Percentiles rank a stretch among this genome's conserved stretches.
Evolutionary conservation across 2,113 vertebrate species (phyloP).

Genomic region (Choloepus hoffmanni): DNA sequence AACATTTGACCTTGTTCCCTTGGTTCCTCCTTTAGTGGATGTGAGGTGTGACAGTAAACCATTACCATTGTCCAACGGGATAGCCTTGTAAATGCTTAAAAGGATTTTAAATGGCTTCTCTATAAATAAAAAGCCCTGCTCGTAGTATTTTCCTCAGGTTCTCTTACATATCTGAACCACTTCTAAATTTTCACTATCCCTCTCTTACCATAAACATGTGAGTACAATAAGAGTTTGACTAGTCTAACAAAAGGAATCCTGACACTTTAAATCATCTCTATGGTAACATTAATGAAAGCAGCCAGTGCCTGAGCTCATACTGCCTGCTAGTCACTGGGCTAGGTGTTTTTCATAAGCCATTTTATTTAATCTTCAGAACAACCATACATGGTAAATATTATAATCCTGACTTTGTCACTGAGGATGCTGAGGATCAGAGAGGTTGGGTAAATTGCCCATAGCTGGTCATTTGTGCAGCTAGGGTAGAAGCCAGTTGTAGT

Average conservation of each 20-base stretch:
- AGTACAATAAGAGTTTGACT: background rate
- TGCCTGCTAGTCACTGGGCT: background rate
- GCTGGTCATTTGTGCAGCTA: background rate
- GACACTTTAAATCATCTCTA: background rate
- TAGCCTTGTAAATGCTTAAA: background rate
- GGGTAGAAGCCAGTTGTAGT: background rate
- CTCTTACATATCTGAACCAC: background rate
- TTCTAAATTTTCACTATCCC: background rate
- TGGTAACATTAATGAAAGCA: background rate
- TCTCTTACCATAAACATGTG: background rate
- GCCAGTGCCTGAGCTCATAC: background rate
- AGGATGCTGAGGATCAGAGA: background rate
- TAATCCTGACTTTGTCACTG: background rate
- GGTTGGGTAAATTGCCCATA: background rate
- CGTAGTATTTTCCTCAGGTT: background rate
- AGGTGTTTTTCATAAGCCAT: background rate
- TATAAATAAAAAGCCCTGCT: background rate
- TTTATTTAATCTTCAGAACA: slow-evolving; percentile 39
- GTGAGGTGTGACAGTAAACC: background rate
- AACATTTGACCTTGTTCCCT: background rate
- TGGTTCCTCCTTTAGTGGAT: background rate
- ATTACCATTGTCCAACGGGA: background rate
- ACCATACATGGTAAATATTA: background rate
- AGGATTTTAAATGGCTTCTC: background rate
- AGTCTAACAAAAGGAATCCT: background rate